Base-by-base conservation (phyloP, 2,888 invertebrate genomes). In the Epinotia bilunana region DNA sequence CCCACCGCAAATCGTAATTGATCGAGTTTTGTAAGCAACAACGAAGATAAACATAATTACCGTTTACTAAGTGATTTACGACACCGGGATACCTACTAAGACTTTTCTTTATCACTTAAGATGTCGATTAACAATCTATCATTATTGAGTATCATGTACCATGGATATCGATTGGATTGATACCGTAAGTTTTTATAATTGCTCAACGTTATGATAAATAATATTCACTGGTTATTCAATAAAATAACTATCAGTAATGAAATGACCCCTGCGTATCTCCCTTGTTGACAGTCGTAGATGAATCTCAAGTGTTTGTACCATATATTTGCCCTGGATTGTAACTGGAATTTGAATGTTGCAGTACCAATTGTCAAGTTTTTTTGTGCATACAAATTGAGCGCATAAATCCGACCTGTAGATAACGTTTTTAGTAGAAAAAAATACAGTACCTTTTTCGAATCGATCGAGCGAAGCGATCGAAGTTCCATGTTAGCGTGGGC, bases 201-300 rank as follows among this genome's bases (percentile, higher is more conserved):
- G 33, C 6, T 18, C 57, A 58, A 43, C 46, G 69, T 43, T 73
- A 65, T 68, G 58, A 62, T 73, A 79, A 75, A 74, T 23, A 69
- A 61, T 62, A 16, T 64, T 13, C 20, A 23, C 49, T 28, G n/a
- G 23, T 33, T 53, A n/a, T 65, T 43, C 53, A n/a, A 60, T 58
- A 46, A 69, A 58, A 69, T 16, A 58, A 60, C 60, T 58, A 46
- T 58, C 46, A 23, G 16, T 58, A 16, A 20, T 18, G 23, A 33
- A 16, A 9, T 69, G 69, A 60, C 69, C 46, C 23, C 23, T 11
- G 23, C n/a, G 28, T 33, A 53, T 53, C 23, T 58, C 43, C 20
- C 58, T 58, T 58, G n/a, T 46, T 23, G 33, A 20, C 57, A 23
- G 23, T 68, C 20, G n/a, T n/a, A 7, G 65, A 18, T 18, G 1